These are phyloP conservation scores for Lytechinus variegatus DNA, from an alignment of 35 echinoderm and acorn worm species.

Conservation along the genomic window DNA sequence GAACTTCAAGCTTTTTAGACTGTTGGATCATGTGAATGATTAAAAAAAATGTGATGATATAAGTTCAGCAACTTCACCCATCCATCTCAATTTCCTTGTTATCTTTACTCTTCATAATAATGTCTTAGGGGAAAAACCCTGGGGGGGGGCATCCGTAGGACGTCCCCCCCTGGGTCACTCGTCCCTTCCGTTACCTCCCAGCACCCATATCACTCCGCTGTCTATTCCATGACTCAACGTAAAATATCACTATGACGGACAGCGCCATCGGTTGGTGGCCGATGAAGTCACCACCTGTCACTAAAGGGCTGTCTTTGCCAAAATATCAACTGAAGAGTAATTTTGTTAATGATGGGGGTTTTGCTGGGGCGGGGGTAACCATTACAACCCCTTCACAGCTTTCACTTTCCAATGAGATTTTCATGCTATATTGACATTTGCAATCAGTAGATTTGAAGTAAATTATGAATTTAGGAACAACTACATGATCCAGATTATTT, in stretches of 20 bases:
- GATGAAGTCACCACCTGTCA: neutral
- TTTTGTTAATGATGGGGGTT: neutral
- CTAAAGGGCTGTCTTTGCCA: neutral
- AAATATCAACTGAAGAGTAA: neutral
- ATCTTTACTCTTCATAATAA: neutral
- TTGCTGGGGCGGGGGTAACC: neutral
- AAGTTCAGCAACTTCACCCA: neutral
- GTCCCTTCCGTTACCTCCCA: neutral
- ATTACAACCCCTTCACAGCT: neutral
- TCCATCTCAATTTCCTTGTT: neutral
- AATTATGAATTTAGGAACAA: too few relatives aligned
- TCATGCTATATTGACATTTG: too few relatives aligned
- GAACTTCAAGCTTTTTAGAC: neutral
- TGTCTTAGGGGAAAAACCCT: neutral
- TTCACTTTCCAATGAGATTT: too few relatives aligned
- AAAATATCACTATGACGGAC: neutral
- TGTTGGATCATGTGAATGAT: neutral
- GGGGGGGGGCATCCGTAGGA: neutral
- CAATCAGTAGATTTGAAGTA: too few relatives aligned
- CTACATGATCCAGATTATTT: too few relatives aligned
- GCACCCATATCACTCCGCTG: neutral
- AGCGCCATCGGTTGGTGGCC: neutral
- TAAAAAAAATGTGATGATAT: too few relatives aligned
- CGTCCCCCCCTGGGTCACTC: neutral
- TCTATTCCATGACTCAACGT: neutral